A percentile compares a stretch with the other conserved stretches of the same genome.
These are phyloP conservation scores for Eucidaris tribuloides DNA, from an alignment of 35 echinoderm and acorn worm genomes.

Conservation along the genomic window DNA sequence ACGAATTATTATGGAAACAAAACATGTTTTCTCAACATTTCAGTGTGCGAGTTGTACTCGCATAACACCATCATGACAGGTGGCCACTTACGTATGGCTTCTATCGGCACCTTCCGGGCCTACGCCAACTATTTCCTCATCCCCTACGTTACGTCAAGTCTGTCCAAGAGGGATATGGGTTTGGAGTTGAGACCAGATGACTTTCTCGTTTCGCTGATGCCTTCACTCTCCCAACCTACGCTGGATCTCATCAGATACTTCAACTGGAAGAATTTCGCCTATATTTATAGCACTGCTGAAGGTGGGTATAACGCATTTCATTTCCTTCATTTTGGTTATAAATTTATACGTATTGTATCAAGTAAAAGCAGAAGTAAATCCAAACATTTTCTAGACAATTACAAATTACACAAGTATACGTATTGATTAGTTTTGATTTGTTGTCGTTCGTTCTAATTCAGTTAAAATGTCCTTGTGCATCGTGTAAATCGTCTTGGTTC, in stretches of 20 bases:
- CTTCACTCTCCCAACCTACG: constrained; percentile 51
- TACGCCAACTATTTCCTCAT: constrained; percentile 43
- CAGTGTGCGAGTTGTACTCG: constrained; percentile 33
- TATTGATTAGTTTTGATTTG: no score
- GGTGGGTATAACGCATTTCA: no score
- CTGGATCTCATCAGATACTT: constrained; percentile 48
- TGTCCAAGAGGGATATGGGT: constrained; percentile 49
- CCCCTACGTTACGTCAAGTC: constrained; percentile 35
- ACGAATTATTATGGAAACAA: no score
- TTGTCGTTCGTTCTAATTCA: no score
- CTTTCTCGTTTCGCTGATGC: constrained; percentile 72
- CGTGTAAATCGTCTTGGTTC: no score
- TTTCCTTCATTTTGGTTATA: no score
- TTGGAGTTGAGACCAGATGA: not conserved
- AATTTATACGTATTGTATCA: not conserved
- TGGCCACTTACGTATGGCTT: not conserved
- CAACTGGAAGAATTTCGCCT: constrained; percentile 77
- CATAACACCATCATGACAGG: constrained; percentile 4
- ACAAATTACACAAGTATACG: no score
- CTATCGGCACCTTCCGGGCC: constrained; percentile 10
- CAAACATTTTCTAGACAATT: no score
- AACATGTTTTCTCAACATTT: no score
- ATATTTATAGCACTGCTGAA: constrained; percentile 66
- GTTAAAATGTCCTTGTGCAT: no score
- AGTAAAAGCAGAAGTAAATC: not conserved